Percentiles rank a stretch among this genome's conserved stretches.
Evolutionary conservation across 1,140 invertebrate genomes (phyloP).

Genomic region (Probaryconus sp.): DNA sequence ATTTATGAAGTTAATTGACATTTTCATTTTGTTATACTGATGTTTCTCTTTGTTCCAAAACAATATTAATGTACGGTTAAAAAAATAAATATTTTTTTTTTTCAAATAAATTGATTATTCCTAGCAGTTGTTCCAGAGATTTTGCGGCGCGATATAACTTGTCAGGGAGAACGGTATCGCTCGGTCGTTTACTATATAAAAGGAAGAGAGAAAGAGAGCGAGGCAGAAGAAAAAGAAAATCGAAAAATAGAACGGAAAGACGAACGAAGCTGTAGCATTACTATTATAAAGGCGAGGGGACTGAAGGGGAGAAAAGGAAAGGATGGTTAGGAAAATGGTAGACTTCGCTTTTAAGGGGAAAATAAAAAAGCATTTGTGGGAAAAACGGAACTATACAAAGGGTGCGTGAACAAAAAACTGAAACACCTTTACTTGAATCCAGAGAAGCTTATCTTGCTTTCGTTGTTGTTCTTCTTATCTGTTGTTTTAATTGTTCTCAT

Average conservation of each 20-base stretch:
- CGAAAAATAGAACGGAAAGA: slow-evolving; percentile 35
- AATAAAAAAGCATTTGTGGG: slow-evolving; percentile 51
- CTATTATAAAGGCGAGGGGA: neutral
- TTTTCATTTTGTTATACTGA: too few relatives aligned
- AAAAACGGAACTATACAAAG: slow-evolving; percentile 36
- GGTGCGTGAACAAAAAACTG: slow-evolving; percentile 44
- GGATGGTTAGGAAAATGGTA: slow-evolving; percentile 38
- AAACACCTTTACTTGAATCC: slow-evolving; percentile 29
- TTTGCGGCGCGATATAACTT: slow-evolving; percentile 48
- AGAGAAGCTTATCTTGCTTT: slow-evolving; percentile 35
- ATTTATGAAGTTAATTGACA: too few relatives aligned
- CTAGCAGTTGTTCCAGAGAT: slow-evolving; percentile 50
- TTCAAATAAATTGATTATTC: slow-evolving; percentile 55
- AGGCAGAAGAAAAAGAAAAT: too few relatives aligned
- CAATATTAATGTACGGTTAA: too few relatives aligned
- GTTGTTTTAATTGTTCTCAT: slow-evolving; percentile 49
- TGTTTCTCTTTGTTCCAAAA: too few relatives aligned
- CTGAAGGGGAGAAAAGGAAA: neutral
- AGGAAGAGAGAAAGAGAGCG: too few relatives aligned
- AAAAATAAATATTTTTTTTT: slow-evolving; percentile 43
- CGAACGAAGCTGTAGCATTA: slow-evolving; percentile 24
- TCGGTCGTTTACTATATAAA: slow-evolving; percentile 35
- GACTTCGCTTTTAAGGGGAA: slow-evolving; percentile 41
- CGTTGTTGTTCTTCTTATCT: slow-evolving; percentile 11
- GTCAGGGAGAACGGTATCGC: slow-evolving; percentile 41